Evolutionary conservation across 2,113 vertebrate genomes (phyloP), one percentile per base, ranked within the genome.

Genomic region (Mus musculus): DNA sequence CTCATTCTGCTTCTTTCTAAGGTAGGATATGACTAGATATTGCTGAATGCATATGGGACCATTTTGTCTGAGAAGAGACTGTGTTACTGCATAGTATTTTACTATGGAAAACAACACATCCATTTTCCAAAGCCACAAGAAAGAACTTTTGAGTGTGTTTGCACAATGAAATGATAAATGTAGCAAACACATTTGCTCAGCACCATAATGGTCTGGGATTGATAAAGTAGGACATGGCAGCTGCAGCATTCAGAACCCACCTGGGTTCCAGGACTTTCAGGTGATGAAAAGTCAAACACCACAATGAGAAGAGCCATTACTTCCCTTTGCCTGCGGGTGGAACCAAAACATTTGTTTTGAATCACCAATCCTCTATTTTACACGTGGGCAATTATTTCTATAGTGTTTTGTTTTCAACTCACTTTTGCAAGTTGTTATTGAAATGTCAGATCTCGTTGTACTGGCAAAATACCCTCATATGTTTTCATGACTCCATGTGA

Each of bases 401-500:
- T 20, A 61, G 33, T 54, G 59, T 86, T 81, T 84, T 5, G 33
- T 46, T 46, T 65, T 4, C 12, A 95, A 86, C 88, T 95, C 46
- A 91, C 6, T 92, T 93, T 69, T 13, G 73, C 73, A 95, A 56
- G 19, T 82, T 95, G 93, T 96, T 46, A 82, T 82, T 73, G 33
- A 97, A 96, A 87, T 95, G 0, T 91, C 90, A 96, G 52, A 87
- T 95, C 39, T 96, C 5, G 28, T 95, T 73, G 8, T 78, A 39
- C 52, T 95, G 2, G 75, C 8, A 52, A 94, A 3, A 67, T 65
- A 97, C 24, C 36, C 24, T 28, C 92, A 11, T 95, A 28, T 91
- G 91, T 93, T 5, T 78, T 89, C 93, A 59, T 97, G 84, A 94
- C 42, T 98, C 3, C 78, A 96, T n/a, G 0, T 97, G 93, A 97